Evolutionary conservation across 2,797 vertebrate species (phyloP).

Genomic region (Peromyscus aztecus): DNA sequence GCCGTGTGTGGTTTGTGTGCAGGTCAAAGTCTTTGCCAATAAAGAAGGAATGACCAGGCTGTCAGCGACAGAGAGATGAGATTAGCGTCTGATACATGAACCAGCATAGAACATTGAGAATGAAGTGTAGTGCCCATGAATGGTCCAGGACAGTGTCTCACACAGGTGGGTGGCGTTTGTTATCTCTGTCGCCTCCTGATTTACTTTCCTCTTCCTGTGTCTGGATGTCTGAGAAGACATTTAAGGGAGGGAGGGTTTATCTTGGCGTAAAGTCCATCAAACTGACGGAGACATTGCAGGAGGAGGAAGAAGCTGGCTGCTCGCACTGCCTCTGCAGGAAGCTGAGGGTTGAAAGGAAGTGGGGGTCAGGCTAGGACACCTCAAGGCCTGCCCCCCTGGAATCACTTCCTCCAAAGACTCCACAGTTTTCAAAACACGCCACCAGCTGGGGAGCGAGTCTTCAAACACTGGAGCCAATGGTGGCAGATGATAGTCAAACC

Average conservation of each 20-base stretch:
- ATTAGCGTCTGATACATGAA: not conserved
- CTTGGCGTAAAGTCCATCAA: not conserved
- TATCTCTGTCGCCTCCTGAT: not conserved
- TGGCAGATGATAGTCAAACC: not conserved
- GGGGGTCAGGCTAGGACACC: not conserved
- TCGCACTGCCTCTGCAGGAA: not conserved
- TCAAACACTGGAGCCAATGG: too few relatives aligned
- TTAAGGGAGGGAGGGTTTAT: not conserved
- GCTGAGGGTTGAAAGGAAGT: not conserved
- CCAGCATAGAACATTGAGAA: not conserved
- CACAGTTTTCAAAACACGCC: not conserved
- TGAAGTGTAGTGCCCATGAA: not conserved
- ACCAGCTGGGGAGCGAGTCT: not conserved
- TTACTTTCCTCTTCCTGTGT: not conserved
- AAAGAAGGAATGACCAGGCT: conserved; percentile 11
- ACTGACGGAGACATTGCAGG: not conserved
- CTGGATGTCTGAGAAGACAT: not conserved
- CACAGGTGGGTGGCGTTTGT: not conserved
- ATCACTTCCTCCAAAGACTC: not conserved
- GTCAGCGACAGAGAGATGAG: not conserved
- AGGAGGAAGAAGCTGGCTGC: not conserved
- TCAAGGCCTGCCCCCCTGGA: not conserved
- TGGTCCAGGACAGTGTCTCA: not conserved
- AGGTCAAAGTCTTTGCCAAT: conserved; percentile 58
- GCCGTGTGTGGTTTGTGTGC: not conserved